phyloP scores from a whole-genome alignment of 2,888 invertebrate genomes.

The Caenorhabditis zanzibari region DNA sequence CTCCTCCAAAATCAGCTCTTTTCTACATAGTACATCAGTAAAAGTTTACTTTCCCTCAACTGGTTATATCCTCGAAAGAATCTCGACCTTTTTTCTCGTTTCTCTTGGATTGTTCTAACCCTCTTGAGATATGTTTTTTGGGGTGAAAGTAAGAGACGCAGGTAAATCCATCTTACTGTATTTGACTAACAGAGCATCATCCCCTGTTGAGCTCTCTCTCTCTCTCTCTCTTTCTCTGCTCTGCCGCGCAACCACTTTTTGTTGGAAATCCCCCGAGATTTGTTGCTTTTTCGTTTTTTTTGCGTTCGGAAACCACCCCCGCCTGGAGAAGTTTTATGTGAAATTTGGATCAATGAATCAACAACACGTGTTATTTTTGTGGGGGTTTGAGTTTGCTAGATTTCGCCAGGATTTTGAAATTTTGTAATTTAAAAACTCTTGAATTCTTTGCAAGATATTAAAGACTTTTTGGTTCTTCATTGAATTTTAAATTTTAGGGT shows the following conservation, averaged over 20 bases:
- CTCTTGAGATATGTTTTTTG: slow-evolving; percentile 5
- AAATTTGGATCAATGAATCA: slow-evolving; percentile 27
- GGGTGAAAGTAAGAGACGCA: background rate
- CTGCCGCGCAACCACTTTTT: background rate
- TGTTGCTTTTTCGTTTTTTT: too few species aligned
- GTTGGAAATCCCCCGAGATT: too few species aligned
- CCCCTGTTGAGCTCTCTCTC: background rate
- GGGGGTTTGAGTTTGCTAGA: background rate
- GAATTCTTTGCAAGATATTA: too few species aligned
- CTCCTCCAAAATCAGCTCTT: too few species aligned
- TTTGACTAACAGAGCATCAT: background rate
- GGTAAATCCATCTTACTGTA: background rate
- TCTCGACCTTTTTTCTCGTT: slow-evolving; percentile 1
- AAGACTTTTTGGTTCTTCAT: too few species aligned
- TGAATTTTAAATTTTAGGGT: too few species aligned
- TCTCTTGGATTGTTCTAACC: background rate
- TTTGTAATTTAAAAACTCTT: too few species aligned
- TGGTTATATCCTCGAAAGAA: slow-evolving; percentile 3
- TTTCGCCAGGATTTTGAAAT: background rate
- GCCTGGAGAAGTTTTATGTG: background rate
- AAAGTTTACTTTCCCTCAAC: slow-evolving; percentile 10
- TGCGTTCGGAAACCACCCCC: too few species aligned
- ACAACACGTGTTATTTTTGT: slow-evolving; percentile 31
- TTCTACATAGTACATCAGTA: background rate
- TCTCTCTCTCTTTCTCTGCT: background rate